Percentiles rank a stretch among this genome's conserved stretches.
phyloP scores from a whole-genome alignment of 2,113 vertebrate genomes.

The Clupea harengus region DNA sequence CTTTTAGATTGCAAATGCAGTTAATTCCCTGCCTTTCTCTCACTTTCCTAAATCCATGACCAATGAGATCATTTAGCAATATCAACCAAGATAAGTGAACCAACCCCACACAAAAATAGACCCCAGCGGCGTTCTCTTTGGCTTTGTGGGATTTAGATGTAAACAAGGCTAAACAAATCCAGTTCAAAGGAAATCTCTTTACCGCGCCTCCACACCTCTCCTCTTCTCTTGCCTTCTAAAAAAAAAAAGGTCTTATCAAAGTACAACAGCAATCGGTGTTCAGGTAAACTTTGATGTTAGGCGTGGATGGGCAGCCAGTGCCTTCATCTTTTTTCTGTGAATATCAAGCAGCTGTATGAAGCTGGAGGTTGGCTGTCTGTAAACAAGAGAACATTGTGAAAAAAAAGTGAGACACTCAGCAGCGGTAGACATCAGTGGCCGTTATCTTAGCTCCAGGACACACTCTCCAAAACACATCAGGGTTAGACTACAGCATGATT shows the following conservation, averaged over 20 bases:
- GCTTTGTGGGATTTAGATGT: not conserved
- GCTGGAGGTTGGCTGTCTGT: not conserved
- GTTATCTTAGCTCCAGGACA: not conserved
- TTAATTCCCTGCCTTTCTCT: not conserved
- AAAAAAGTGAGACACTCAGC: not conserved
- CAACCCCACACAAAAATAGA: not conserved
- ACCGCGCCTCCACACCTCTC: conserved; percentile 24
- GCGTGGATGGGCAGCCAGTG: conserved; percentile 11
- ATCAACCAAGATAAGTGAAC: not conserved
- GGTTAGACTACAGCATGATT: not conserved
- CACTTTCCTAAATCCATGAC: not conserved
- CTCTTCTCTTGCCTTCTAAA: not conserved
- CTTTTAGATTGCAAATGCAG: not conserved
- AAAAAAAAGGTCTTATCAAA: conserved; percentile 39
- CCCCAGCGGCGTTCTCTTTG: not conserved
- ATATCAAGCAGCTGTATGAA: conserved; percentile 39
- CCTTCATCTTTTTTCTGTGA: conserved; percentile 29
- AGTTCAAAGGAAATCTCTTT: conserved; percentile 19
- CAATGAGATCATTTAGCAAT: not conserved
- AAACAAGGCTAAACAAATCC: not conserved
- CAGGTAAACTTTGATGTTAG: conserved; percentile 35
- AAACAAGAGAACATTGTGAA: conserved; percentile 1
- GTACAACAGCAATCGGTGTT: not conserved
- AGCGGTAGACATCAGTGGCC: not conserved
- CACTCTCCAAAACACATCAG: not conserved